phyloP scores from a whole-genome alignment of 2,113 vertebrate species.

The Crotalus viridis region DNA sequence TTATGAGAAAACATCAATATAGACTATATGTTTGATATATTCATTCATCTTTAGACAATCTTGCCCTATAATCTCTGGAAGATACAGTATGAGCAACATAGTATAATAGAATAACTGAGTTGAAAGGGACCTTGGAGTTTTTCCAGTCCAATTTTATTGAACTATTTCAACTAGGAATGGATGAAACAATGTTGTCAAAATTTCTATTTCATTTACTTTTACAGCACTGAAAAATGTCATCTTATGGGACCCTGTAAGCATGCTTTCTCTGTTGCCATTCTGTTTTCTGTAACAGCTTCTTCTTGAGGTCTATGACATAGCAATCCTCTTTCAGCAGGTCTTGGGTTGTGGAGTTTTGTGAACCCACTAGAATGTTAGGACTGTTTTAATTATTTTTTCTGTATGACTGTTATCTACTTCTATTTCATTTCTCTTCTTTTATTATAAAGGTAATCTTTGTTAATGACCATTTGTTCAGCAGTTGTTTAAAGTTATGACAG shows the following conservation, averaged over 20 bases:
- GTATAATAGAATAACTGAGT: neutral
- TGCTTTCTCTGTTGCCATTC: neutral
- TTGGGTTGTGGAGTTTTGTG: neutral
- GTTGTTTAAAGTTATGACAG: neutral
- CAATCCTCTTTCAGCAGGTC: neutral
- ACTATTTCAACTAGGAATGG: neutral
- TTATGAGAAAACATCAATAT: neutral
- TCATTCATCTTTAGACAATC: neutral
- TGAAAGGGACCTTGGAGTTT: neutral
- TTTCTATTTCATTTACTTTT: neutral
- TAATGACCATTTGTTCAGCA: neutral
- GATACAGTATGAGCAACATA: neutral
- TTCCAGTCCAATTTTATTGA: neutral
- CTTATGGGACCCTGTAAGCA: neutral
- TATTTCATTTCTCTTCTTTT: neutral
- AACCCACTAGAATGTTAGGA: neutral
- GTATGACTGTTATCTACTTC: neutral
- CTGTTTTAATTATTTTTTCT: neutral
- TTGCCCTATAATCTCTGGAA: neutral
- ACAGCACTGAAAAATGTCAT: neutral
- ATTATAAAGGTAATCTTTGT: neutral
- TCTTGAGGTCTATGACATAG: neutral
- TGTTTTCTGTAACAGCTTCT: neutral
- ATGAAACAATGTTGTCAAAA: neutral
- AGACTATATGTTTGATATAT: neutral